Base-by-base conservation (phyloP, 1,140 invertebrate genomes). In the Leptopilina clavipes region DNA sequence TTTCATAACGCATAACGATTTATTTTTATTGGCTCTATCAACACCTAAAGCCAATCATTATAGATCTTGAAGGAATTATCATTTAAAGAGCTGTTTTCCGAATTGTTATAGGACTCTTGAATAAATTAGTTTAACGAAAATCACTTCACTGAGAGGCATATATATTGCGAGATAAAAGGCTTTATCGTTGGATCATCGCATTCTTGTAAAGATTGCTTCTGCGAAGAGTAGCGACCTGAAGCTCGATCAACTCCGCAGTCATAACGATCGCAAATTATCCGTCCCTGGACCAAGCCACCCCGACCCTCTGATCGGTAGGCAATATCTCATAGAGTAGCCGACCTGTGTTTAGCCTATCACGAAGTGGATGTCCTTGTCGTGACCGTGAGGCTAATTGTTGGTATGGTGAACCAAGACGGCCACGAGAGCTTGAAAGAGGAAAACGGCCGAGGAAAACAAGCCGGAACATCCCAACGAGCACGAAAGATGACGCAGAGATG, bases 291-390 rank as follows among this genome's bases (percentile, higher is more conserved):
- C n/a, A 31, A 79, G 71, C 45, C 71, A 44, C 17, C 70, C 74
- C 43, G 56, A 37, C 43, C 70, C 72, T 19, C 71, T 59, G 76
- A 82, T 83, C 84, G 70, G 59, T 76, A 73, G 70, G 81, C 75
- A 80, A 83, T 86, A 86, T 85, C 80, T 87, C 83, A 83, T 85
- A 85, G 83, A 83, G 79, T 79, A 82, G 82, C 80, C 80, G 81
- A 81, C 76, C 82, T 85, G 82, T 82, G 84, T 87, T 88, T 87
- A 87, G 85, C 84, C 83, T 85, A 87, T 86, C 85, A 81, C 80
- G 77, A 86, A 88, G 79, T 88, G 85, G 87, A 87, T 87, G 87
- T 87, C 87, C 87, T 88, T 87, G 87, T 85, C 83, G 83, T 78
- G 85, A 80, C 87, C 86, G 79, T 87, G 85, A 85, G 79, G 82